phyloP scores from a whole-genome alignment of 2,113 vertebrate species.

The Puntigrus tetrazona region DNA sequence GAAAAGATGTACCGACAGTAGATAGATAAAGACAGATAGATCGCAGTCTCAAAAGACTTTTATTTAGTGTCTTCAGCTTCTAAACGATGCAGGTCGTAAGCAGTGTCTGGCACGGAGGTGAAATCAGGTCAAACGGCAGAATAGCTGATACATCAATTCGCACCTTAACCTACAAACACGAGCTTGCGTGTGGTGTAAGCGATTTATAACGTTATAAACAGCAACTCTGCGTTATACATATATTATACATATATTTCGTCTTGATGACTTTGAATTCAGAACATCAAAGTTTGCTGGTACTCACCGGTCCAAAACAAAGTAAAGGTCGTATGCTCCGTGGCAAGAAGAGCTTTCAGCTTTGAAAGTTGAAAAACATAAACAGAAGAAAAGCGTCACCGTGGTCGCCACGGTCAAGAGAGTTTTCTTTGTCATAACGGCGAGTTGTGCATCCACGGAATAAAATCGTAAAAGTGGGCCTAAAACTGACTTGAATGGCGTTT shows the following conservation, averaged over 20 bases:
- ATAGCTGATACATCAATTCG: neutral
- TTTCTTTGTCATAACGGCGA: conserved; percentile 35
- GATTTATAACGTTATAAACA: neutral
- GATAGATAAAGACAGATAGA: neutral
- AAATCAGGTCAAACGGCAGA: conserved; percentile 21
- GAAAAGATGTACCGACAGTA: neutral
- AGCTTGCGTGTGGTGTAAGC: neutral
- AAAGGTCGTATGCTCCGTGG: conserved; percentile 86
- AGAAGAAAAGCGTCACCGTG: conserved; percentile 48
- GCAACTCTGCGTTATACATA: neutral
- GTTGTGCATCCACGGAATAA: neutral
- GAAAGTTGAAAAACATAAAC: conserved; percentile 40
- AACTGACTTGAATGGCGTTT: neutral
- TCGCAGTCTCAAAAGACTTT: neutral
- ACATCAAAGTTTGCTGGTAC: conserved; percentile 49
- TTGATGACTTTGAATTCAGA: neutral
- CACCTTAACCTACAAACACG: neutral
- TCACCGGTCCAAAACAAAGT: conserved; percentile 93
- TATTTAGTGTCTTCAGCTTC: neutral
- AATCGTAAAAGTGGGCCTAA: neutral
- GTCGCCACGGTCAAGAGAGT: conserved; percentile 44
- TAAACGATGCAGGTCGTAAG: neutral
- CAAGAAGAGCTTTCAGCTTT: conserved; percentile 79
- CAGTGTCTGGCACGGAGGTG: neutral
- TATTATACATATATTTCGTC: neutral